Percentiles rank a stretch among this genome's conserved stretches.
Evolutionary conservation across 2,113 vertebrate genomes (phyloP).

Genomic region (Alethe diademata): DNA sequence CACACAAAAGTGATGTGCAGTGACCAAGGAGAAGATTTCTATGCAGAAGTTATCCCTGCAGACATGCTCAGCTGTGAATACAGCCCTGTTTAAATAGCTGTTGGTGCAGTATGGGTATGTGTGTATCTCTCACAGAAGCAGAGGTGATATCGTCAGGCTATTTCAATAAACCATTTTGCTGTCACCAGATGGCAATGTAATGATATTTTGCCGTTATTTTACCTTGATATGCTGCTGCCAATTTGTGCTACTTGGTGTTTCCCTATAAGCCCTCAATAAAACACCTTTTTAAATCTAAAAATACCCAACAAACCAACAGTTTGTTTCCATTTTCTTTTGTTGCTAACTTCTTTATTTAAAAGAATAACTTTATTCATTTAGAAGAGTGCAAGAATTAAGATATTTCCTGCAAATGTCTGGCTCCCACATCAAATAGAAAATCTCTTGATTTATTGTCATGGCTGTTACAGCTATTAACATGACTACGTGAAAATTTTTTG

Average conservation of each 20-base stretch:
- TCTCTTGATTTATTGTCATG: not conserved
- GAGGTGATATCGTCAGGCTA: not conserved
- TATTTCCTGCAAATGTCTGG: not conserved
- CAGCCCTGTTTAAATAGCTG: not conserved
- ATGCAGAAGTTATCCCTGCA: not conserved
- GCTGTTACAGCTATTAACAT: not conserved
- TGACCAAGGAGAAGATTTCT: not conserved
- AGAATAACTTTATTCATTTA: not conserved
- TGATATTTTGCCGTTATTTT: not conserved
- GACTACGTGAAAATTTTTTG: not conserved
- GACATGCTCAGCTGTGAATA: not conserved
- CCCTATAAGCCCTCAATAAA: not conserved
- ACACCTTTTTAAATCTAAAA: not conserved
- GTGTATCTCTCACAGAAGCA: not conserved
- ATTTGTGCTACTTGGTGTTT: not conserved
- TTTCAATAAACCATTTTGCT: not conserved
- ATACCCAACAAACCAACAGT: rapidly evolving
- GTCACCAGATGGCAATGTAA: constrained; percentile 36
- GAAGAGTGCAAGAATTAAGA: not conserved
- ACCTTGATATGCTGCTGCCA: not conserved
- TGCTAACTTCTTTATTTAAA: not conserved
- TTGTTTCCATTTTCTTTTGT: not conserved
- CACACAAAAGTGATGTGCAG: not conserved
- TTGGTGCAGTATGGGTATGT: not conserved
- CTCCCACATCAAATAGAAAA: not conserved